These are phyloP conservation scores for Amitus sp. DNA, from an alignment of 2,888 invertebrate genomes.

Conservation along the genomic window DNA sequence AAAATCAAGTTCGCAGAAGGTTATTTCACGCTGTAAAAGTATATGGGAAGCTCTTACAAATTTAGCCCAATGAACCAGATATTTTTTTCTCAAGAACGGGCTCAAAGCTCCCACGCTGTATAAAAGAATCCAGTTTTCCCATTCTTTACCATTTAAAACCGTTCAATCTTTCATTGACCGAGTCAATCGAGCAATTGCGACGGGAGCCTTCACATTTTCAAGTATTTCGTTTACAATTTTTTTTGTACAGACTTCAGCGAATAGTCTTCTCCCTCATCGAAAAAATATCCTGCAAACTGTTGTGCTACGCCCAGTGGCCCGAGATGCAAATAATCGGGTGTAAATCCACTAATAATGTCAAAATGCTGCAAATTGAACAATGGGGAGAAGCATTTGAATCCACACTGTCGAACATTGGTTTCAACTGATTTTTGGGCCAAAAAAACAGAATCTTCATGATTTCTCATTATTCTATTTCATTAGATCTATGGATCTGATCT, in stretches of 20 bases:
- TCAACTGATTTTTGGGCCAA: slow-evolving; percentile 10
- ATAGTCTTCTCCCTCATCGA: background rate
- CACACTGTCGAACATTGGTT: slow-evolving; percentile 11
- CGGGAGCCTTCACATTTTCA: background rate
- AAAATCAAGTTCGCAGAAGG: background rate
- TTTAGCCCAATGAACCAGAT: slow-evolving; percentile 7
- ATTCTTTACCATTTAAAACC: slow-evolving; percentile 9
- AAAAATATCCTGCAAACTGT: slow-evolving; percentile 12
- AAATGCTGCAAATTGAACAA: slow-evolving; percentile 18
- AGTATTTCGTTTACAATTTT: background rate
- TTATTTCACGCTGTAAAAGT: background rate
- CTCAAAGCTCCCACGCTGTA: slow-evolving; percentile 1
- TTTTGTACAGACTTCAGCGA: background rate
- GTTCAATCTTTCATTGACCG: background rate
- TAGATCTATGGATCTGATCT: no score
- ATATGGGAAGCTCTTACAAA: slow-evolving; percentile 13
- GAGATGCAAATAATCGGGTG: slow-evolving; percentile 22
- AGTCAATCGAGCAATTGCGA: background rate
- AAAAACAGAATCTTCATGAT: no score
- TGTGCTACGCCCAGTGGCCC: slow-evolving; percentile 5
- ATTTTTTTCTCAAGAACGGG: background rate
- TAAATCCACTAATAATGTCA: slow-evolving; percentile 20
- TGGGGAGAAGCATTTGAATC: slow-evolving; percentile 8
- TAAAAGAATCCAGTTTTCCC: slow-evolving; percentile 18
- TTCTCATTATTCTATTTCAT: no score